Base-by-base conservation (phyloP, 2,113 vertebrate species). In the Ursus arctos region DNA sequence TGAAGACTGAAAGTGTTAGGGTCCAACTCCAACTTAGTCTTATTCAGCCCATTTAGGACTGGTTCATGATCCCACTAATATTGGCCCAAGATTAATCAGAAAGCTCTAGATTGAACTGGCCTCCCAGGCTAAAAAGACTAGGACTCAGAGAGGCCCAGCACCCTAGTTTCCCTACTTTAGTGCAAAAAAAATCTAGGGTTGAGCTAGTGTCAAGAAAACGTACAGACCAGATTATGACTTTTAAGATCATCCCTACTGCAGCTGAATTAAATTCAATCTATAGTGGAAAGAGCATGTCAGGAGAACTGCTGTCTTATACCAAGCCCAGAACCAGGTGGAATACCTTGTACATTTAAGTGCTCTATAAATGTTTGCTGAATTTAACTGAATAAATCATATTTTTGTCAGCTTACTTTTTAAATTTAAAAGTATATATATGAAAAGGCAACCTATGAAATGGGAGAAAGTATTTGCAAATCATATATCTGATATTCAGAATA, bases 401-500 rank as follows among this genome's bases (percentile, higher is more conserved):
- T 19, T 83, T 69, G 49, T 21, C 24, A 65, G 65, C 26, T 87
- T 86, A 53, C 43, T 80, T 76, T 93, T 74, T 51, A 22, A 26
- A 79, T 84, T 96, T 40, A 24, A 97, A 83, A 88, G 87, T 91
- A 43, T 55, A 33, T 7, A 57, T 40, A 77, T 51, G 9, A 85
- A 95, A 67, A 83, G 13, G 47, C n/a, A 91, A 40, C 33, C 57
- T 91, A 36, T 7, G 33, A 22, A 67, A 61, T 40, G 16, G 4
- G 63, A 93, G 57, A 82, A 95, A 82, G 82, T 69, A 91, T n/a
- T 74, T 82, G 1, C 12, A 91, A 83, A 88, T 79, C 28, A 72
- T 71, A 28, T 47, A 28, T 55, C 47, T 72, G 43, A 84, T 83
- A 83, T 61, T 24, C 67, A 88, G 49, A 85, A 67, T 91, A 82